A percentile compares a stretch with the other conserved stretches of the same genome.
These are phyloP conservation scores for Porites lobata DNA, from an alignment of 92 coral and sea anemone genomes.

Conservation along the genomic window DNA sequence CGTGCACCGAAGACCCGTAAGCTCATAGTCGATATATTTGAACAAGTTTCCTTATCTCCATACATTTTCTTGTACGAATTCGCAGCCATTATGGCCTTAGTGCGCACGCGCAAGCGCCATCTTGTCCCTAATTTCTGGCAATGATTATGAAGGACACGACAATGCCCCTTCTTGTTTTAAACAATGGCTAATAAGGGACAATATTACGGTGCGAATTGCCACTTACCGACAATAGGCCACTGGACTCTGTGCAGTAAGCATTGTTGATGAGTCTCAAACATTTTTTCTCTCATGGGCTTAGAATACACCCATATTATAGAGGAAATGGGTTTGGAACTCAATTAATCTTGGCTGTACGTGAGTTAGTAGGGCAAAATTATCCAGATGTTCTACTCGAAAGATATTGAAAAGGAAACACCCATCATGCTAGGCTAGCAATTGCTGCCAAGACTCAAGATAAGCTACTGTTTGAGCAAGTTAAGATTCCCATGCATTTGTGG, in stretches of 20 bases:
- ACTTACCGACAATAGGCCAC: background rate
- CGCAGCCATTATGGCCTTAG: too few relatives aligned
- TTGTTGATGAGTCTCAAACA: background rate
- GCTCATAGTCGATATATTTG: too few relatives aligned
- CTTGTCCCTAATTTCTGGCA: too few relatives aligned
- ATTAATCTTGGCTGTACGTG: background rate
- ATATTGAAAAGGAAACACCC: background rate
- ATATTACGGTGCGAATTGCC: background rate
- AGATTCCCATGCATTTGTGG: constrained; percentile 5
- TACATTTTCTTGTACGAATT: too few relatives aligned
- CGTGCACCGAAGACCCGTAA: too few relatives aligned
- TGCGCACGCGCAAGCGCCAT: too few relatives aligned
- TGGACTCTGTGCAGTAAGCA: constrained; percentile 9
- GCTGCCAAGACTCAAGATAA: constrained; percentile 3
- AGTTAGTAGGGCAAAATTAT: background rate
- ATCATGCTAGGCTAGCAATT: background rate
- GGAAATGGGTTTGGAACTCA: constrained; percentile 1
- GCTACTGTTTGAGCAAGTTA: background rate
- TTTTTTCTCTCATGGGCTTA: background rate
- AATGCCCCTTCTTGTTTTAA: background rate
- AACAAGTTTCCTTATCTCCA: too few relatives aligned
- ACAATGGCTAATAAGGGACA: background rate
- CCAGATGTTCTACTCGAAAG: background rate
- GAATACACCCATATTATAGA: background rate
- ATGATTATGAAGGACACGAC: constrained; percentile 22